Evolutionary conservation across 2,113 vertebrate species (phyloP).

Genomic region (Acrocephalus kingi): DNA sequence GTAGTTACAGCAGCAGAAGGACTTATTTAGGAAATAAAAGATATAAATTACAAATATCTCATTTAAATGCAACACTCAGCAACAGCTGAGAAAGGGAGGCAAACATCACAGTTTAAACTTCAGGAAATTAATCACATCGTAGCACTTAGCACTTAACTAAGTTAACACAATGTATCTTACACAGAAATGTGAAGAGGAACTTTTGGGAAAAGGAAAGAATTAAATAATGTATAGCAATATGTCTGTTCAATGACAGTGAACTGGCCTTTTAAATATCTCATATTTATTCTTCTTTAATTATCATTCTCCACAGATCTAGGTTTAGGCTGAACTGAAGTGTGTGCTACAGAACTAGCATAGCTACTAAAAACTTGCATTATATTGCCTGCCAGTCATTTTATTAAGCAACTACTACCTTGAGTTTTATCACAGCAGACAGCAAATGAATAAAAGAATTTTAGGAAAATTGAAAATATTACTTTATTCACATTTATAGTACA

Average conservation of each 20-base stretch:
- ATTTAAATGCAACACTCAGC: not conserved
- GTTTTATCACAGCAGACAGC: not conserved
- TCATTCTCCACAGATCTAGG: not conserved
- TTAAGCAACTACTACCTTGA: not conserved
- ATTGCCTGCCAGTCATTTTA: slow-evolving; percentile 29
- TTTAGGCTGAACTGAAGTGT: not conserved
- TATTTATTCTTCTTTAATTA: slow-evolving; percentile 32
- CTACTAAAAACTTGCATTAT: not conserved
- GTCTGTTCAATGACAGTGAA: not conserved
- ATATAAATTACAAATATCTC: not conserved
- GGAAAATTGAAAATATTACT: not conserved
- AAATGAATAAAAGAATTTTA: not conserved
- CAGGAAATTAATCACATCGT: not conserved
- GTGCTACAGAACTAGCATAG: not conserved
- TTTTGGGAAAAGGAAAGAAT: not conserved
- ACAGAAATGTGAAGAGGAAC: not conserved
- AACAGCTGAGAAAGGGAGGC: not conserved
- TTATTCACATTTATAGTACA: not conserved
- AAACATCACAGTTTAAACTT: not conserved
- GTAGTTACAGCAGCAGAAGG: not conserved
- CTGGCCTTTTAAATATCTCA: not conserved
- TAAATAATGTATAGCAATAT: not conserved
- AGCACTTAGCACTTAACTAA: not conserved
- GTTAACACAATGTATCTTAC: not conserved
- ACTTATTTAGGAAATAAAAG: not conserved